Percentiles rank a stretch among this genome's conserved stretches.
These are phyloP conservation scores for Stichopus horrens DNA, from an alignment of 53 echinoderm and acorn worm species.

Conservation along the genomic window DNA sequence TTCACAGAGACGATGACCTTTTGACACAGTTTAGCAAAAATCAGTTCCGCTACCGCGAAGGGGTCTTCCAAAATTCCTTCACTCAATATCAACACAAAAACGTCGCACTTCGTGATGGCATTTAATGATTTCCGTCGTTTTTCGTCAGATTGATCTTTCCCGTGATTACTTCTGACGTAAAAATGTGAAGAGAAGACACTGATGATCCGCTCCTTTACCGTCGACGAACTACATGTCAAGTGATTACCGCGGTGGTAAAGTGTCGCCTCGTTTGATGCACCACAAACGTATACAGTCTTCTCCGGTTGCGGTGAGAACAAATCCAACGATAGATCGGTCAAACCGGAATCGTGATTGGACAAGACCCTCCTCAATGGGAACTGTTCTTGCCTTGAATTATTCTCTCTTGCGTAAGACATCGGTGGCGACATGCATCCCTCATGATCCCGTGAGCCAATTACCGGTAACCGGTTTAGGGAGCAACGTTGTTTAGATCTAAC, in stretches of 20 bases:
- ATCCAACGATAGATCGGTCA: conserved; percentile 41
- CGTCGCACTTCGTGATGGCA: conserved; percentile 7
- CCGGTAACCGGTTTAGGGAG: conserved; percentile 21
- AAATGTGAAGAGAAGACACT: conserved; percentile 12
- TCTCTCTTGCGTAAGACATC: conserved; percentile 27
- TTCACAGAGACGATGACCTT: conserved; percentile 14
- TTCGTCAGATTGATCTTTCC: conserved; percentile 8
- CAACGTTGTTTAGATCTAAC: background rate
- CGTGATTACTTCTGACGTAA: conserved; percentile 37
- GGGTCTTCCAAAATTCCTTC: conserved; percentile 22
- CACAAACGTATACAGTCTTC: conserved; percentile 40
- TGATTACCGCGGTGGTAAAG: conserved; percentile 18
- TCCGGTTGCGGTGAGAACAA: conserved; percentile 21
- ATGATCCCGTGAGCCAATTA: conserved; percentile 36
- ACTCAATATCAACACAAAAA: conserved; percentile 28
- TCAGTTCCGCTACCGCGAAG: background rate
- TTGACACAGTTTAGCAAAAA: conserved; percentile 5
- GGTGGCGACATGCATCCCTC: conserved; percentile 38
- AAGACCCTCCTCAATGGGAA: conserved; percentile 1
- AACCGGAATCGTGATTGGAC: conserved; percentile 41
- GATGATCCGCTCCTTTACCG: conserved; percentile 18
- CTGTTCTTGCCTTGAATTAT: background rate
- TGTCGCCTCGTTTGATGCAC: background rate
- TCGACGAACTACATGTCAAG: conserved; percentile 13
- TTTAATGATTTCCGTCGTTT: background rate